These are phyloP conservation scores for Azorinus chamasolen DNA, from an alignment of 2,888 invertebrate genomes.

Conservation along the genomic window DNA sequence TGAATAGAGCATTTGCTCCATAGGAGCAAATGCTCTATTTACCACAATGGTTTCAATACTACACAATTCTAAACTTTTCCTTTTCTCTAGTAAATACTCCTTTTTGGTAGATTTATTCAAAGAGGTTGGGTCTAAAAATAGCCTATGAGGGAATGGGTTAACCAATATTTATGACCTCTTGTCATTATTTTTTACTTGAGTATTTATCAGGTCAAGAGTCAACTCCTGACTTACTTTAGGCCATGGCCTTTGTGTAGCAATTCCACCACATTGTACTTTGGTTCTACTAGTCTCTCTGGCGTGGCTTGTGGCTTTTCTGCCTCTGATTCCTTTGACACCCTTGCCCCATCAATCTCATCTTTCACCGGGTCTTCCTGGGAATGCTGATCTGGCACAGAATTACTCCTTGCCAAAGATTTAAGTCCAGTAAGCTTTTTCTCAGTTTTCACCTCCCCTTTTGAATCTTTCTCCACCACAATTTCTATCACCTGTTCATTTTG, in stretches of 20 bases:
- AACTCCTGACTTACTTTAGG: slow-evolving; percentile 82
- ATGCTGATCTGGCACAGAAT: slow-evolving; percentile 16
- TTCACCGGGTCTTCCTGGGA: slow-evolving; percentile 5
- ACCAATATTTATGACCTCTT: too few species aligned
- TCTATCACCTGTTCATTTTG: slow-evolving; percentile 56
- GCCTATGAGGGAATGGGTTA: too few species aligned
- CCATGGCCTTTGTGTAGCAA: slow-evolving; percentile 81
- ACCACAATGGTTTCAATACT: too few species aligned
- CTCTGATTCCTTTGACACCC: slow-evolving; percentile 17
- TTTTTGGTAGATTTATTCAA: too few species aligned
- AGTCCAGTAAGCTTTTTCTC: slow-evolving; percentile 28
- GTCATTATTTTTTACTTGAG: too few species aligned
- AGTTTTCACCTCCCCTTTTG: slow-evolving; percentile 34
- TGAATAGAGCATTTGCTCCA: too few species aligned
- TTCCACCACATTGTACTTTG: slow-evolving; percentile 82
- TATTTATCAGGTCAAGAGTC: too few species aligned
- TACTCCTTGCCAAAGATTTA: slow-evolving; percentile 48
- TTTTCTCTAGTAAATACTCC: too few species aligned
- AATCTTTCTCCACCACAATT: slow-evolving; percentile 63
- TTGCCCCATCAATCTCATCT: slow-evolving; percentile 9
- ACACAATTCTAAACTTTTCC: too few species aligned
- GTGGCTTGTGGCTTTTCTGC: slow-evolving; percentile 45
- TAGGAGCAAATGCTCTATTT: too few species aligned
- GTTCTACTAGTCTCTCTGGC: slow-evolving; percentile 66
- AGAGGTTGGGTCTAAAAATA: too few species aligned